Conservation (phyloP, 2,888 invertebrate species). For the Platycheirus albimanus region DNA sequence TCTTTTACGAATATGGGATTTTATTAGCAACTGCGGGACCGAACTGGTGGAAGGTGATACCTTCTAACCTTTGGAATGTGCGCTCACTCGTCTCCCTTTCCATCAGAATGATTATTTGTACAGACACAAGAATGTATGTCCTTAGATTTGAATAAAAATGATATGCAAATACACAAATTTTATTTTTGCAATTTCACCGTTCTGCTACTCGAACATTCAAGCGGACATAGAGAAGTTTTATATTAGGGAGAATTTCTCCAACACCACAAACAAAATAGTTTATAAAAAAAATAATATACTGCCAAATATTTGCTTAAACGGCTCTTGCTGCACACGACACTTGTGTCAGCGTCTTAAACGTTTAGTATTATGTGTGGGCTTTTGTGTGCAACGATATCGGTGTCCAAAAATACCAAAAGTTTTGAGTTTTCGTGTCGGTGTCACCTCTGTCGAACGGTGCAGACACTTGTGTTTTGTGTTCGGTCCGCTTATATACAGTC, state of each 20-base stretch:
- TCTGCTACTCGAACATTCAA: slow-evolving; percentile 16
- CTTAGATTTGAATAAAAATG: slow-evolving; percentile 72
- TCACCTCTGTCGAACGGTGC: too few species aligned
- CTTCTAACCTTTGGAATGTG: slow-evolving; percentile 46
- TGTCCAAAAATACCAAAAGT: too few species aligned
- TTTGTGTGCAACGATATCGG: too few species aligned
- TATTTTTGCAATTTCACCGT: slow-evolving; percentile 64
- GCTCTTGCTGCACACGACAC: too few species aligned
- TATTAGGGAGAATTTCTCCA: slow-evolving; percentile 16
- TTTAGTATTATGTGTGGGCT: too few species aligned
- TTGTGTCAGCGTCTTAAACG: too few species aligned
- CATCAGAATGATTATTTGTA: slow-evolving; percentile 57
- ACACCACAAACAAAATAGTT: background rate
- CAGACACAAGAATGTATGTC: slow-evolving; percentile 63
- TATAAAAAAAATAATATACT: too few species aligned
- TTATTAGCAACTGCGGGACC: slow-evolving; percentile 59
- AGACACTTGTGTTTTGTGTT: too few species aligned
- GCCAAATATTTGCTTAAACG: too few species aligned
- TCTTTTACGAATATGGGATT: slow-evolving; percentile 69
- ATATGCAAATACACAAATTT: slow-evolving; percentile 72
- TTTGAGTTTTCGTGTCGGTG: too few species aligned
- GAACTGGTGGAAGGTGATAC: slow-evolving; percentile 52
- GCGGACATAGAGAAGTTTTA: background rate
- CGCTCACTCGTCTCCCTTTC: slow-evolving; percentile 10
- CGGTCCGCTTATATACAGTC: too few species aligned